A percentile compares a stretch with the other conserved stretches of the same genome.
These are phyloP conservation scores for Urocyon cinereoargenteus DNA, from an alignment of 2,797 vertebrate species.

Conservation along the genomic window DNA sequence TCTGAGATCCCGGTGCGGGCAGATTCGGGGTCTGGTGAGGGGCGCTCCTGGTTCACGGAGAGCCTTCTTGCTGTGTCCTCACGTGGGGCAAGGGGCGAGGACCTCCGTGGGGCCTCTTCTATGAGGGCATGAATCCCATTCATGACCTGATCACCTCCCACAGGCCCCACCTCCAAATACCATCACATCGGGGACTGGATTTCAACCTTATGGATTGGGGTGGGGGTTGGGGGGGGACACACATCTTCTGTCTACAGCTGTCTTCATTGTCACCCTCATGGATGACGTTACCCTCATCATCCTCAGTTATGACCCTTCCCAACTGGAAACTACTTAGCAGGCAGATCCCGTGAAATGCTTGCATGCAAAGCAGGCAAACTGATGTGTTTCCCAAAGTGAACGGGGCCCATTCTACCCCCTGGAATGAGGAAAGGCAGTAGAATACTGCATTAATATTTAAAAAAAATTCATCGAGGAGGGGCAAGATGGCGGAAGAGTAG, in stretches of 20 bases:
- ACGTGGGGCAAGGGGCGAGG: rapidly evolving
- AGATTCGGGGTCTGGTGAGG: too few species aligned
- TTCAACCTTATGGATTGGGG: not conserved
- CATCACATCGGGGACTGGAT: not conserved
- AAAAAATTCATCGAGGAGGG: too few species aligned
- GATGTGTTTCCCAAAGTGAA: not conserved
- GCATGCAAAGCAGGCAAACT: not conserved
- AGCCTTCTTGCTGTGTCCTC: too few species aligned
- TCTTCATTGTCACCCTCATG: too few species aligned
- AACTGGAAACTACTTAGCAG: not conserved
- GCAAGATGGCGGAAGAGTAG: too few species aligned
- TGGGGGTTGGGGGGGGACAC: not conserved
- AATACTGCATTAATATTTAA: not conserved
- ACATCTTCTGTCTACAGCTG: not conserved
- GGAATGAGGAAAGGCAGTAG: not conserved
- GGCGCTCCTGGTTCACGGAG: too few species aligned
- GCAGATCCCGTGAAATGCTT: not conserved
- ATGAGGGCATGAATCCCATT: not conserved
- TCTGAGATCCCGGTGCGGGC: too few species aligned
- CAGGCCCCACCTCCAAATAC: not conserved
- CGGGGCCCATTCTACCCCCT: not conserved
- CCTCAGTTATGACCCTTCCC: not conserved
- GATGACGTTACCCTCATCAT: too few species aligned
- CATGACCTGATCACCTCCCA: not conserved
- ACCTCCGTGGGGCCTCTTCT: not conserved